phyloP scores from a whole-genome alignment of 1,140 invertebrate genomes.

The Neodiprion lecontei region DNA sequence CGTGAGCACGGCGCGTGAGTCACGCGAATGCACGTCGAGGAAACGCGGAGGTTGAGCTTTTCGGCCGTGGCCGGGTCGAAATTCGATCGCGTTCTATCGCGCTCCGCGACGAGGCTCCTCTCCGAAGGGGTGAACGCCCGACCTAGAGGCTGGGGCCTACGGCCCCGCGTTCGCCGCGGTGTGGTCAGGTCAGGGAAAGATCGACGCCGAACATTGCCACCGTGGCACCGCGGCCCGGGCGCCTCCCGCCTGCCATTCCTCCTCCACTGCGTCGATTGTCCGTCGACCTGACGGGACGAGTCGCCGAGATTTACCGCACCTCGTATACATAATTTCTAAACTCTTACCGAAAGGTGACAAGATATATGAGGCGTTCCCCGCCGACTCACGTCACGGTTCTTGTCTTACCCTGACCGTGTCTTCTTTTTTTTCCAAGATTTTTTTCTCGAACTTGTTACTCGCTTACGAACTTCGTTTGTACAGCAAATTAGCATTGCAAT shows the following conservation, averaged over 20 bases:
- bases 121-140: constrained; percentile 59
- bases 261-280: constrained; percentile 17
- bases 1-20: constrained; percentile 39
- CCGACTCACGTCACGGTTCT: too few species aligned
- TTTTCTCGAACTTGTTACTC: too few species aligned
- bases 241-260: background rate
- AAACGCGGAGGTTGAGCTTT: constrained; percentile 5
- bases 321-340: background rate
- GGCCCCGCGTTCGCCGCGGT: constrained; percentile 34
- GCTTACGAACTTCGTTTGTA: too few species aligned
- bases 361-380: too few species aligned
- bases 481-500: too few species aligned
- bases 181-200: constrained; percentile 58
- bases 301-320: background rate
- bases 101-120: background rate
- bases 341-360: too few species aligned
- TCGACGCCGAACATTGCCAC: constrained; percentile 49
- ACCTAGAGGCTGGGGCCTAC: constrained; percentile 59
- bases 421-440: too few species aligned
- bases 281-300: background rate
- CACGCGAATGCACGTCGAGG: constrained; percentile 31
- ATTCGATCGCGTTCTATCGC: constrained; percentile 36
- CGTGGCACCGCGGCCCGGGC: constrained; percentile 35
- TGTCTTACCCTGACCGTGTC: too few species aligned
- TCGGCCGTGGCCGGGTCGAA: constrained; percentile 20